Evolutionary conservation across 2,888 invertebrate species (phyloP).

Genomic region (Noctua comes): DNA sequence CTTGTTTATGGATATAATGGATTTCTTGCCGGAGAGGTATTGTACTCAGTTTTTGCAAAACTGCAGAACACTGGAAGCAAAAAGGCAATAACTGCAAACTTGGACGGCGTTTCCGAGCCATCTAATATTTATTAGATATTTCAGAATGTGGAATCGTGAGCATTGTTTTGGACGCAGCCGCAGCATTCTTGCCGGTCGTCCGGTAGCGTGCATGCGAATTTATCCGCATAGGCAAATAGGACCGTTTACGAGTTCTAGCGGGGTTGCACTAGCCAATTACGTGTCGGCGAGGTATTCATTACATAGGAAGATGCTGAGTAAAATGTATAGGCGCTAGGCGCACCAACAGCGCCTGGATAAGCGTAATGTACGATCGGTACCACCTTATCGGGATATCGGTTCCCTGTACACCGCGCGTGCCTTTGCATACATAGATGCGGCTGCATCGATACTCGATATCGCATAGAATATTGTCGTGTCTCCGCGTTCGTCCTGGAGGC

Average conservation of each 20-base stretch:
- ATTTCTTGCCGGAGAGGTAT: slow-evolving; percentile 66
- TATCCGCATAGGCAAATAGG: slow-evolving; percentile 67
- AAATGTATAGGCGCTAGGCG: slow-evolving; percentile 80
- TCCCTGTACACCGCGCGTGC: slow-evolving; percentile 82
- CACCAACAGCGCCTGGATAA: slow-evolving; percentile 78
- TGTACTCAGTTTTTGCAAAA: slow-evolving; percentile 64
- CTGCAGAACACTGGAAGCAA: slow-evolving; percentile 56
- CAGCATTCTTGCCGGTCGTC: slow-evolving; percentile 62
- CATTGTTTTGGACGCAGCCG: slow-evolving; percentile 68
- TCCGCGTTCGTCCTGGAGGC: slow-evolving; percentile 73
- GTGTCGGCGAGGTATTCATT: slow-evolving; percentile 83
- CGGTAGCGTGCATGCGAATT: slow-evolving; percentile 64
- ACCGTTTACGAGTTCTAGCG: slow-evolving; percentile 76
- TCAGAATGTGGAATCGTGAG: slow-evolving; percentile 65
- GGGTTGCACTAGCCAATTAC: slow-evolving; percentile 80
- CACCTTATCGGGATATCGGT: slow-evolving; percentile 83
- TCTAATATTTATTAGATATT: slow-evolving; percentile 57
- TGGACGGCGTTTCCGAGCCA: slow-evolving; percentile 46
- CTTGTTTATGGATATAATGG: slow-evolving; percentile 72
- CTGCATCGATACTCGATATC: slow-evolving; percentile 79
- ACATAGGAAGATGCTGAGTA: slow-evolving; percentile 77
- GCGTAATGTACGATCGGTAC: slow-evolving; percentile 83
- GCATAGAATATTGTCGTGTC: slow-evolving; percentile 79
- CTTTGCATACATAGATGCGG: slow-evolving; percentile 80
- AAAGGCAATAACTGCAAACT: slow-evolving; percentile 57